Evolutionary conservation across 2,797 vertebrate genomes (phyloP), one percentile per base, ranked within the genome.

Genomic region (Anguilla obscura): DNA sequence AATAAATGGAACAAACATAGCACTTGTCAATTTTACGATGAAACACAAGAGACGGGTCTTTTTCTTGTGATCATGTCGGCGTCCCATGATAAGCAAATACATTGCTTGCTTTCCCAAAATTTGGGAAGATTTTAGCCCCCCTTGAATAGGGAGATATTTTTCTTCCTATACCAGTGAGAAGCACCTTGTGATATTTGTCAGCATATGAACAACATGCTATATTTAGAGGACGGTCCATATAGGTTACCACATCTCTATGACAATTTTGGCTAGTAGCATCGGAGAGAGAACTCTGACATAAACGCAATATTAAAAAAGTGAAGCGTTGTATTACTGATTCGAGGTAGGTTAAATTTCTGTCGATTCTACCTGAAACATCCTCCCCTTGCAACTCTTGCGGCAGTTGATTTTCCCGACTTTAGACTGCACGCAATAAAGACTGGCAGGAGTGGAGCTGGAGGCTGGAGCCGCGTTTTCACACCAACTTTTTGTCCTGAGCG

Each of bases 391-490:
- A n/a, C 18, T 83, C 80, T n/a, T 9, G 16, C 4, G 40, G 5
- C 74, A 16, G 12, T 79, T 80, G 12, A 16, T 0, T 18, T 40
- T 10, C 33, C 4, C 3, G 33, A 18, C 74, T 12, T 79, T 52
- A n/a, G 45, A 52, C 27, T 12, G n/a, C 7, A 14, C 6, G 21
- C 40, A 27, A 56, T 30, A 56, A 56, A 56, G 82, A 54, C 50
- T 24, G 52, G 0, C 48, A 6, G 82, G 82, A 27, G 27, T 27
- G 30, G 66, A 84, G 52, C 50, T 84, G 56, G 60, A 71, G 84
- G 52, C 50, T 84, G 56, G 60, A 71, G 84, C 48, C 60, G 85
- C 58, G 21, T 74, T 54, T 86, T 56, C 87, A 60, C 85, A 60
- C 52, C 45, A 54, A 86, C 60, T 48, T 56, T 71, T 33, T 74